Evolutionary conservation across 2,888 invertebrate genomes (phyloP).

Genomic region (Calameuta idolon): DNA sequence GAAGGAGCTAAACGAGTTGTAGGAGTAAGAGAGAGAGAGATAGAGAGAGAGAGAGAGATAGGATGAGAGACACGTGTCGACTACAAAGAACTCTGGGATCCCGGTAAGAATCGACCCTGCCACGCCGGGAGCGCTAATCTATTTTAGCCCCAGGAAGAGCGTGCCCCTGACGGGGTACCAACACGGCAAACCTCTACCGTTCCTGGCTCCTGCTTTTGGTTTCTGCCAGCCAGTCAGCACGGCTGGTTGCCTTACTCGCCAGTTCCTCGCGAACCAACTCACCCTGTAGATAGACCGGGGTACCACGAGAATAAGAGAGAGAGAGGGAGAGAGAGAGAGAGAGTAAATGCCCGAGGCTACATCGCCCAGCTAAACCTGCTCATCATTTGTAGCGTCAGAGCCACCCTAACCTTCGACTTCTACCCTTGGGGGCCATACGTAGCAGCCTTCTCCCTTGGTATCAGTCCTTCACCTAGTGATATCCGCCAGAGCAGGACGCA

Average conservation of each 20-base stretch:
- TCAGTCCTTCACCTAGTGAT: background rate
- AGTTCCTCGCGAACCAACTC: background rate
- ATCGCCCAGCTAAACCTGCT: conserved; percentile 6
- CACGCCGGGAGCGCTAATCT: conserved; percentile 52
- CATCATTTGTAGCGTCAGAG: conserved; percentile 2
- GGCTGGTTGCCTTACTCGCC: background rate
- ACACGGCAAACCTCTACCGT: background rate
- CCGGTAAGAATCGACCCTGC: conserved; percentile 10
- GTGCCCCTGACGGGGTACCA: conserved; percentile 53
- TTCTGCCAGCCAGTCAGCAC: background rate
- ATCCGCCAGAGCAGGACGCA: background rate
- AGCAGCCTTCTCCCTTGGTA: background rate
- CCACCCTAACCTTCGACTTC: background rate
- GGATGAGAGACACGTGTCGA: conserved; percentile 42
- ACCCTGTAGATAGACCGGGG: background rate
- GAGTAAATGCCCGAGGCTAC: background rate
- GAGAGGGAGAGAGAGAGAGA: background rate
- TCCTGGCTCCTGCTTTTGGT: background rate
- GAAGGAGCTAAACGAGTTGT: background rate
- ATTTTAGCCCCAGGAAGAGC: conserved; percentile 53
- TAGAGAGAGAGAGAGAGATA: conserved; percentile 14
- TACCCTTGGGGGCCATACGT: background rate
- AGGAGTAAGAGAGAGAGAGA: background rate
- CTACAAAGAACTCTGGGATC: conserved; percentile 40
- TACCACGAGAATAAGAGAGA: background rate